Percentiles rank a stretch among this genome's conserved stretches.
These are phyloP conservation scores for Drosophila oshimai DNA, from an alignment of 1,140 invertebrate species.

Conservation along the genomic window DNA sequence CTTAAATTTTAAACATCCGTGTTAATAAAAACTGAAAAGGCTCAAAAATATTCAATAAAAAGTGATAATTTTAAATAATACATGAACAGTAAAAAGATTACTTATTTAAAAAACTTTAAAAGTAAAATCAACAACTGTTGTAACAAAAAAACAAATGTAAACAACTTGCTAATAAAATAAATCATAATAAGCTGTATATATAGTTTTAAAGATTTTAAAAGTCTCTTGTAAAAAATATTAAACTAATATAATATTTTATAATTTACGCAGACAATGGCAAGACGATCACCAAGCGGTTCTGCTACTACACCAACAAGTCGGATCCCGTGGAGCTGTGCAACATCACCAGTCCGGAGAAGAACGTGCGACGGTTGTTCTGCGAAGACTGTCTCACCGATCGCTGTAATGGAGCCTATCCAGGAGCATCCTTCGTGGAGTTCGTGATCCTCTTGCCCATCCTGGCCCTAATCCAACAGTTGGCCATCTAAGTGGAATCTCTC, in stretches of 20 bases:
- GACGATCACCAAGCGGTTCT: conserved; percentile 74
- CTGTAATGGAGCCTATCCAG: conserved; percentile 56
- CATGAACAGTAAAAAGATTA: too few species aligned
- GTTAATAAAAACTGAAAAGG: too few species aligned
- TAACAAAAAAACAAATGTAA: too few species aligned
- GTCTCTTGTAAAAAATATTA: neutral
- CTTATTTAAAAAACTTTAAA: too few species aligned
- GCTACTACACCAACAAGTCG: conserved; percentile 80
- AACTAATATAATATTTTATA: neutral
- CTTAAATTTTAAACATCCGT: too few species aligned
- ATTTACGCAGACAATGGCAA: conserved; percentile 67
- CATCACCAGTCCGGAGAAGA: conserved; percentile 70
- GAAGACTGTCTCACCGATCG: conserved; percentile 72
- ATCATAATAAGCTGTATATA: too few species aligned
- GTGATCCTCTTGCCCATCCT: conserved; percentile 40
- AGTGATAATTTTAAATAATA: too few species aligned
- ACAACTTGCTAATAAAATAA: too few species aligned
- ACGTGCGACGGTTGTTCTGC: conserved; percentile 75
- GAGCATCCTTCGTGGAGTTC: conserved; percentile 31
- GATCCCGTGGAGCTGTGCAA: conserved; percentile 70
- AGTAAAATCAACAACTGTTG: too few species aligned
- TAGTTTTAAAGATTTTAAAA: too few species aligned
- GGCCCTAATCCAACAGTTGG: conserved; percentile 31
- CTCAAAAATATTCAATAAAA: too few species aligned
- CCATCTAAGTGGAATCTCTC: conserved; percentile 27